Conservation (phyloP, 2,797 vertebrate genomes). For the Valencia hispanica region DNA sequence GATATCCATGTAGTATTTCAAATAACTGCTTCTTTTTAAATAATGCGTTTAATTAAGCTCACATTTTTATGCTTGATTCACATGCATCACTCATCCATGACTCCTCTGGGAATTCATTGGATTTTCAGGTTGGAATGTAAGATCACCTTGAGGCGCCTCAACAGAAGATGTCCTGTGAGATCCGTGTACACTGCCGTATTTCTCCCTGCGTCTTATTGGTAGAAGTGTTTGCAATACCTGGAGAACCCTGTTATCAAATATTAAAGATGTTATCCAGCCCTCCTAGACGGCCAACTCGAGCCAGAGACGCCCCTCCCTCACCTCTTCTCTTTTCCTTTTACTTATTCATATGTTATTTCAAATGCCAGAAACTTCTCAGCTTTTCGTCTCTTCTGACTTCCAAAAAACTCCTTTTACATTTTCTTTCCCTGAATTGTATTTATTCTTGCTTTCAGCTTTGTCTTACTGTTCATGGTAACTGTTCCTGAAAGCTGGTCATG, state of each 20-base stretch:
- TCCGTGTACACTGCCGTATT: slow-evolving; percentile 64
- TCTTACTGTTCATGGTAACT: neutral
- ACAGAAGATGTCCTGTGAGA: slow-evolving; percentile 59
- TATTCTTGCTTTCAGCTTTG: neutral
- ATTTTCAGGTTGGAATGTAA: slow-evolving; percentile 43
- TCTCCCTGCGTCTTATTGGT: slow-evolving; percentile 68
- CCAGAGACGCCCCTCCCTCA: slow-evolving; percentile 40
- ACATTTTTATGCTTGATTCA: slow-evolving; percentile 34
- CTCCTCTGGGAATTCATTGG: slow-evolving; percentile 42
- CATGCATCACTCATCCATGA: slow-evolving; percentile 30
- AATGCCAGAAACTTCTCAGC: slow-evolving; percentile 44
- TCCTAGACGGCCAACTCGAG: slow-evolving; percentile 69
- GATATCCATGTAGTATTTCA: neutral
- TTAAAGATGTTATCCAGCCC: slow-evolving; percentile 82
- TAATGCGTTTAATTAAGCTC: neutral
- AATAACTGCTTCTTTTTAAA: neutral
- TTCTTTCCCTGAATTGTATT: slow-evolving; percentile 20
- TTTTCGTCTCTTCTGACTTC: slow-evolving; percentile 16
- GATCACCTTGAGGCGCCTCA: slow-evolving; percentile 75
- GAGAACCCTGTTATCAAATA: slow-evolving; percentile 83
- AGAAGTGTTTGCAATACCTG: slow-evolving; percentile 72
- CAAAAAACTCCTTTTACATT: slow-evolving; percentile 4
- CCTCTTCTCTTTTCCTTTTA: slow-evolving; percentile 31
- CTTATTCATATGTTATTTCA: slow-evolving; percentile 25
- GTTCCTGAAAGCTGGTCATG: slow-evolving; percentile 6